Evolutionary conservation across 2,113 vertebrate species (phyloP), one percentile per base, ranked within the genome.

Genomic region (Pimephales promelas): DNA sequence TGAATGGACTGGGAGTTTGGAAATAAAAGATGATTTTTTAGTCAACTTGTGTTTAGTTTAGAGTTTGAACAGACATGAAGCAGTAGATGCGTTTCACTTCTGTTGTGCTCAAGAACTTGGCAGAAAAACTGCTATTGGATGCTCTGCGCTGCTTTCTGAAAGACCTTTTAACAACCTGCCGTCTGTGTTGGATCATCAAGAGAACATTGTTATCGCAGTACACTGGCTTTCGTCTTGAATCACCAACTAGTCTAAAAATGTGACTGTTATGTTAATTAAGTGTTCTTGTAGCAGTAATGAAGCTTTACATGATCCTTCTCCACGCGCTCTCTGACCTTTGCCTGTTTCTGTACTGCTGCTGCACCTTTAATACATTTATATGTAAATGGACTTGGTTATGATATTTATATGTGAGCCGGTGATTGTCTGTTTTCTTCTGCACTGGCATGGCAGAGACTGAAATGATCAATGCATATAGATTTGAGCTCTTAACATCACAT

Each of bases 381-480:
- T 43, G 36, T 43, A 70, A 70, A 43, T 43, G 10, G 3, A 13
- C 20, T 22, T 1, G 24, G 9, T 70, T 13, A 5, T 70, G 34
- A 36, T 70, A 20, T 40, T 70, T 18, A 10, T 36, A 4, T 36
- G 73, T 20, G 57, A 36, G 34, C 49, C 24, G 0, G 26, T 45
- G 11, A 3, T 75, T 83, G 82, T 77, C 24, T 76, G 28, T 43
- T 75, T 56, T 13, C 10, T 49, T 8, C 40, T 83, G 24, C 20
- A 20, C 73, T 70, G 36, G 62, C 73, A 47, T 81, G 18, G 81
- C 28, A 49, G 56, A 86, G 34, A 59, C 57, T 24, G 11, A 11
- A n/a, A 68, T 74, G 59, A 89, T 89, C 83, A 81, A 86, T 89
- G 62, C 14, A 62, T 81, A 86, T 77, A 59, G 71, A 64, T 71